Evolutionary conservation across 2,888 invertebrate species (phyloP), one percentile per base, ranked within the genome.

Genomic region (Pedicia rivosa): DNA sequence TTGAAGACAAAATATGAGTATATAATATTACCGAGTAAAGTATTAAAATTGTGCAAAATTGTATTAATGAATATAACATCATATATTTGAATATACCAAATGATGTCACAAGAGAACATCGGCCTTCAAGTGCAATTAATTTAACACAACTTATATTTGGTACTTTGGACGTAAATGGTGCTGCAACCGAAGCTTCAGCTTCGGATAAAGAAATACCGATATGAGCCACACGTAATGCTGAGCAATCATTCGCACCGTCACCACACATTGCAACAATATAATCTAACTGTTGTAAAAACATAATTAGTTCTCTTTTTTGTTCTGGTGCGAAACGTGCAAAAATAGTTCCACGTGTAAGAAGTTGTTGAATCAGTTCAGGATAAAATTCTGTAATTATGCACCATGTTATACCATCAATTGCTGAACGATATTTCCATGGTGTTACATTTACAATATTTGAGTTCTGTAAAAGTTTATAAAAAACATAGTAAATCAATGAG

Each of bases 21-120:
- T n/a, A 5, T 24, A 5, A 20, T 10, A 70, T 68, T 58, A 76
- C 76, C 48, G 65, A 66, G 51, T 86, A 87, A 2, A 87, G 65
- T 42, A 86, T 76, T 25, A 86, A 68, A 12, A 86, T 78, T 5
- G 84, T 78, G 48, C 78, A 70, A 59, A 87, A 92, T 65, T 92
- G 90, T 36, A 87, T 87, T 26, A 92, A 65, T 39, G 86, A 86
- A 62, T 88, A 90, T 46, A 81, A 70, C 38, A 86, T 83, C 83
- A 90, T 90, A 59, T 82, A 90, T 55, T 88, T 88, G 63, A 90
- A 87, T 39, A 86, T 77, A 4, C 86, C 84, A 59, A 90, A 88
- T 29, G 84, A 86, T 1, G 90, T 90, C 42, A 86, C 83, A 43
- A 91, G 64, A 2, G 90, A 86, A 47, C 84, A 82, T 5, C 90